phyloP scores from a whole-genome alignment of 2,113 vertebrate genomes.

The Aramus guarauna region DNA sequence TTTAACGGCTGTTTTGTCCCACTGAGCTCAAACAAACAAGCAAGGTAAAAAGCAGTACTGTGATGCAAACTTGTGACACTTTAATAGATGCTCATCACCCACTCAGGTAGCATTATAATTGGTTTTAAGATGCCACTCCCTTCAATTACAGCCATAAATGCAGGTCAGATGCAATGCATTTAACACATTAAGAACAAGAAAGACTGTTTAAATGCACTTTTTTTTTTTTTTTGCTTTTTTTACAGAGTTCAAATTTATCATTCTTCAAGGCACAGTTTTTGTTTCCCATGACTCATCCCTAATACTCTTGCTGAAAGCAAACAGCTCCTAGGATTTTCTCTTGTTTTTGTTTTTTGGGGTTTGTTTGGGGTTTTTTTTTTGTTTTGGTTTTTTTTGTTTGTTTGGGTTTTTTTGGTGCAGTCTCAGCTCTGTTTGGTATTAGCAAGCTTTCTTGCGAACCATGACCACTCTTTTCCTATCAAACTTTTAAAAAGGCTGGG shows the following conservation, averaged over 20 bases:
- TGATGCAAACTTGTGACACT: not conserved
- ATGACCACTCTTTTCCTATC: not conserved
- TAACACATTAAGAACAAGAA: not conserved
- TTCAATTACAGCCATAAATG: not conserved
- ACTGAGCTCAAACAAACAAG: not conserved
- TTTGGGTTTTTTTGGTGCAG: not conserved
- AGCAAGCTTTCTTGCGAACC: not conserved
- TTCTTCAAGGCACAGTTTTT: conserved; percentile 33
- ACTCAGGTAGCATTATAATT: not conserved
- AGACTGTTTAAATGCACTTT: not conserved
- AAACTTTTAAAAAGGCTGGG: not conserved
- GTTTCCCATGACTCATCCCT: not conserved
- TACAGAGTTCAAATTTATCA: not conserved
- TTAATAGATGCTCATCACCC: not conserved
- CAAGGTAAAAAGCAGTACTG: not conserved
- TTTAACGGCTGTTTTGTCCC: not conserved
- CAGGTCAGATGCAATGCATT: not conserved
- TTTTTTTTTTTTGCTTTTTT: not conserved
- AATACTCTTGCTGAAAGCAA: not conserved
- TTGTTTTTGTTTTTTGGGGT: not conserved
- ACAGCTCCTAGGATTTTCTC: not conserved
- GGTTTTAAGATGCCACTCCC: not conserved
- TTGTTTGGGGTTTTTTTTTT: too few species aligned
- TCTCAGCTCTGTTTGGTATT: not conserved
- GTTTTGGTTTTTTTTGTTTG: too few species aligned